Percentiles rank a stretch among this genome's conserved stretches.
Conservation (phyloP, 2,113 vertebrate species). For the Chunga burmeisteri region DNA sequence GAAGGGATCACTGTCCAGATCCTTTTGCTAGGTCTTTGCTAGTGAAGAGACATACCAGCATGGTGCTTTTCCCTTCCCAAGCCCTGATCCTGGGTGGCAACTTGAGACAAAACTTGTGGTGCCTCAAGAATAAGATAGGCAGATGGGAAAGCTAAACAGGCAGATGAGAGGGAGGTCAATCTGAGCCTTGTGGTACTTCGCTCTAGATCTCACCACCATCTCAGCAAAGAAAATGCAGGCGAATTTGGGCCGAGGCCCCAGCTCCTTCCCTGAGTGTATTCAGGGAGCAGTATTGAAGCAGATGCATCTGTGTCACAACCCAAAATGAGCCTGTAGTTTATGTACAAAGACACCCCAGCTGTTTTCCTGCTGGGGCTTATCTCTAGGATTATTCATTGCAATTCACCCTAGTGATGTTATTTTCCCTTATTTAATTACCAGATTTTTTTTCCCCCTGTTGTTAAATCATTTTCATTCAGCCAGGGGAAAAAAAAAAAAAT, state of each 20-base stretch:
- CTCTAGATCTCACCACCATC: background rate
- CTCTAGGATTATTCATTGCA: conserved; percentile 21
- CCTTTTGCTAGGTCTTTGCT: background rate
- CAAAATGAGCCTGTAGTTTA: background rate
- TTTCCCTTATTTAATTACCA: conserved; percentile 53
- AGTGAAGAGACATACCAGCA: fast-evolving
- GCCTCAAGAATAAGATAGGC: background rate
- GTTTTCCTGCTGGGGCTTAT: conserved; percentile 46
- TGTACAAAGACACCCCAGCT: conserved; percentile 16
- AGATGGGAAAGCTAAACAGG: background rate
- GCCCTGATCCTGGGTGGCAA: background rate
- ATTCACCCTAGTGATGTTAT: background rate
- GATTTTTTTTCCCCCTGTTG: background rate
- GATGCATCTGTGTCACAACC: background rate
- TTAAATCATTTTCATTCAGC: conserved; percentile 51
- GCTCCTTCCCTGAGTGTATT: background rate
- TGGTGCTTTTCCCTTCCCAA: background rate
- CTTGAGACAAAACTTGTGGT: background rate
- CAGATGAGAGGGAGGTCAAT: background rate
- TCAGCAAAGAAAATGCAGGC: background rate
- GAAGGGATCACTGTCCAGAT: background rate
- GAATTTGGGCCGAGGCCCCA: background rate
- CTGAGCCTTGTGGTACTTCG: background rate
- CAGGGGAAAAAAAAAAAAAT: background rate
- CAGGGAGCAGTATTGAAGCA: background rate